Conservation (phyloP, 2,113 vertebrate species). For the Microcebus jonahi region DNA sequence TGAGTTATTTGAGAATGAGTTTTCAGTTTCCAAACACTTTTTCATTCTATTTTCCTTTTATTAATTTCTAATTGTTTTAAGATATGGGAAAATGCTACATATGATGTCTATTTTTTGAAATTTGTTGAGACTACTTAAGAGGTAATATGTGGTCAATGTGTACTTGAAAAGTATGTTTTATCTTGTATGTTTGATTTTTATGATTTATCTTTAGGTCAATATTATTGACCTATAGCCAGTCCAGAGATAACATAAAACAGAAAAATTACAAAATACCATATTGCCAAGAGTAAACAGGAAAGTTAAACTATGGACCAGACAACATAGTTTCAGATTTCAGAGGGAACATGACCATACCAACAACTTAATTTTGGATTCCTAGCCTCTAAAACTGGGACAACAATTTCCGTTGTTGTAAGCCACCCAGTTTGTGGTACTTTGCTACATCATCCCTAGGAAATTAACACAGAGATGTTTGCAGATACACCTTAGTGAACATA, state of each 20-base stretch:
- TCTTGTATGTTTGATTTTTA: not conserved
- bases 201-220: not conserved
- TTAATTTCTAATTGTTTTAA: not conserved
- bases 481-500: not conserved
- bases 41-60: constrained; percentile 1
- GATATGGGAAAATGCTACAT: not conserved
- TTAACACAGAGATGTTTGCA: not conserved
- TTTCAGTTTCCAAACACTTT: not conserved
- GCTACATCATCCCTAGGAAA: not conserved
- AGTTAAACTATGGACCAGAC: not conserved
- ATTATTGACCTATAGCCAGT: constrained; percentile 5
- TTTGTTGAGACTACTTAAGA: not conserved
- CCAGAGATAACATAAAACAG: not conserved
- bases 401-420: not conserved
- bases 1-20: not conserved
- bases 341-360: not conserved
- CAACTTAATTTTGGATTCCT: not conserved
- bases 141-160: not conserved
- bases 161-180: constrained; percentile 10
- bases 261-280: constrained; percentile 27
- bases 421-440: not conserved
- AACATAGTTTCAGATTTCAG: not conserved
- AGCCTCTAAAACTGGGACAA: not conserved
- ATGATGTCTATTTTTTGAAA: not conserved
- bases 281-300: not conserved